phyloP scores from a whole-genome alignment of 2,113 vertebrate species.

The Loxodonta africana region DNA sequence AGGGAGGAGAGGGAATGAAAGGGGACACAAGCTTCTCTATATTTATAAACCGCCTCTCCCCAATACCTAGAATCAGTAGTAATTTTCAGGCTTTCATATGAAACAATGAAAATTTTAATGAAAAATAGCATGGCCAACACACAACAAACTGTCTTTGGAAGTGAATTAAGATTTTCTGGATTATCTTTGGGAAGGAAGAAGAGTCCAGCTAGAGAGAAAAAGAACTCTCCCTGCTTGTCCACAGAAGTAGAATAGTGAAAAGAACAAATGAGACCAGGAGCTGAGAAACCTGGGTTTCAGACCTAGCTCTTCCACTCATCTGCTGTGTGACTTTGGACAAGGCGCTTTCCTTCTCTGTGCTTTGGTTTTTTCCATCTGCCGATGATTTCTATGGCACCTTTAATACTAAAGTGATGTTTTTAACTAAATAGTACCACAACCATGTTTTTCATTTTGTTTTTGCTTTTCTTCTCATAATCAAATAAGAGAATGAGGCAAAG shows the following conservation, averaged over 20 bases:
- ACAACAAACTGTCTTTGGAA: slow-evolving; percentile 37
- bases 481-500: background rate
- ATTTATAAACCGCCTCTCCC: slow-evolving; percentile 42
- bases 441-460: background rate
- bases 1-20: background rate
- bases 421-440: background rate
- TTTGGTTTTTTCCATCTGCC: background rate
- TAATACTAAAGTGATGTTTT: background rate
- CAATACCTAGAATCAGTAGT: background rate
- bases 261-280: background rate
- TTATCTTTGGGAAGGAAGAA: background rate
- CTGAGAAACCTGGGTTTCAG: background rate
- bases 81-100: background rate
- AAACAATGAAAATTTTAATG: slow-evolving; percentile 37
- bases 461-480: slow-evolving; percentile 27
- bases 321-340: background rate
- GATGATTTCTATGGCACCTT: background rate
- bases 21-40: background rate
- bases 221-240: background rate
- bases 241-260: background rate
- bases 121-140: background rate
- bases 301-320: background rate
- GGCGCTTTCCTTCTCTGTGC: background rate
- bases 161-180: slow-evolving; percentile 5
- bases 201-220: background rate